phyloP scores from a whole-genome alignment of 2,888 invertebrate genomes.

The Drosophila picticornis region DNA sequence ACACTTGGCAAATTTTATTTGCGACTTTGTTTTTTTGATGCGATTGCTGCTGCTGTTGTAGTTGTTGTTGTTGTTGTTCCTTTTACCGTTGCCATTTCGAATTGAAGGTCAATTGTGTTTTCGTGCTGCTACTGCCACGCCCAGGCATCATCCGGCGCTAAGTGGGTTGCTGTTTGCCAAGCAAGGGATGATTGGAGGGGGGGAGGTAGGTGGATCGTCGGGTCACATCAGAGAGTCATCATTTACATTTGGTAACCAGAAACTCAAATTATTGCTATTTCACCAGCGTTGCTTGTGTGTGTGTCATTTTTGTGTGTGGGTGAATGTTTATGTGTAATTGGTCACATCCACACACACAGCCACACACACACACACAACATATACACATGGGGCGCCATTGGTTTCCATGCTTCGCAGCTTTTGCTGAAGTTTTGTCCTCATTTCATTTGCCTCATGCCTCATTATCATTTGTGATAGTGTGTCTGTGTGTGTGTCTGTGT shows the following conservation, averaged over 20 bases:
- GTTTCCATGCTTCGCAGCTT: constrained; percentile 63
- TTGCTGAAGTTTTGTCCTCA: constrained; percentile 66
- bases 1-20: constrained; percentile 22
- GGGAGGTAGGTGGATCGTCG: constrained; percentile 7
- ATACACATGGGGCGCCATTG: constrained; percentile 53
- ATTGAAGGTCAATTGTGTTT: constrained; percentile 65
- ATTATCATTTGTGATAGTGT: constrained; percentile 26
- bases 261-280: constrained; percentile 57
- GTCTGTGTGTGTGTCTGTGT: constrained; percentile 1
- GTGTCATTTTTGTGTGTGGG: constrained; percentile 9
- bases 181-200: not conserved
- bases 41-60: constrained; percentile 16
- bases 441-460: constrained; percentile 44
- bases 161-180: constrained; percentile 18
- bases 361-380: not conserved
- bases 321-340: constrained; percentile 39
- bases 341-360: constrained; percentile 16
- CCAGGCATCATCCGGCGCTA: constrained; percentile 38
- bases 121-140: constrained; percentile 54
- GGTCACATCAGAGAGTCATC: constrained; percentile 53
- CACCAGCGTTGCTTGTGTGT: not conserved
- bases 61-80: constrained; percentile 24
- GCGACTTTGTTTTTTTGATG: constrained; percentile 2
- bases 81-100: constrained; percentile 50
- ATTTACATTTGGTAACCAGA: constrained; percentile 56